Conservation (phyloP, 2,113 vertebrate species). For the Cromileptes altivelis region DNA sequence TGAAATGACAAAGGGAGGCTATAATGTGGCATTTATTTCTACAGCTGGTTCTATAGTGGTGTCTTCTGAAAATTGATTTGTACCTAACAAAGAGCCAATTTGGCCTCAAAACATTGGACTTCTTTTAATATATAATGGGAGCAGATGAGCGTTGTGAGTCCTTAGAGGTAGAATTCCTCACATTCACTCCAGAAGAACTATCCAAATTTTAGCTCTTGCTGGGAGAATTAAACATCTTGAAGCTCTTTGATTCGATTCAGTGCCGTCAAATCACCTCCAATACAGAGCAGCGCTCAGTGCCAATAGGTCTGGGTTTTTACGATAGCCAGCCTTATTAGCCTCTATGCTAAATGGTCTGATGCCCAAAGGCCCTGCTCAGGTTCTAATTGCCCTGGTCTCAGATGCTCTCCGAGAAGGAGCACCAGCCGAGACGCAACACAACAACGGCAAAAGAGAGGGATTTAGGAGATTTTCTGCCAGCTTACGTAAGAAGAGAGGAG, state of each 20-base stretch:
- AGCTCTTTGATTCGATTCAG: slow-evolving; percentile 49
- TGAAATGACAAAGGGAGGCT: neutral
- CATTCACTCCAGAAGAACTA: slow-evolving; percentile 2
- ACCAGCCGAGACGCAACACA: slow-evolving; percentile 85
- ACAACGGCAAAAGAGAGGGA: slow-evolving; percentile 81
- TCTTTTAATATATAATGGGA: neutral
- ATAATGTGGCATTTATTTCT: slow-evolving; percentile 1
- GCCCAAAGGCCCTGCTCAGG: slow-evolving; percentile 59
- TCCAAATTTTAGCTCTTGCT: slow-evolving; percentile 9
- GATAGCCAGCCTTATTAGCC: slow-evolving; percentile 66
- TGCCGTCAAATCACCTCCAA: slow-evolving; percentile 38
- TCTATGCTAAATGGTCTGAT: slow-evolving; percentile 75
- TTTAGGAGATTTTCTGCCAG: slow-evolving; percentile 82
- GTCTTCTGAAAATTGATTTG: neutral
- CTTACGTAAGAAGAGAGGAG: slow-evolving; percentile 76
- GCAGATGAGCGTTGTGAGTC: neutral
- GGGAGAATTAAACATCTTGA: slow-evolving; percentile 44
- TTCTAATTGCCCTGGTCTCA: slow-evolving; percentile 86
- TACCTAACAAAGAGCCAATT: neutral
- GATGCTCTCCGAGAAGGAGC: slow-evolving; percentile 80
- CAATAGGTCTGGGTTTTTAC: slow-evolving; percentile 1
- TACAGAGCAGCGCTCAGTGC: slow-evolving; percentile 8
- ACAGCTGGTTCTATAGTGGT: neutral
- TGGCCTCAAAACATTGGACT: neutral
- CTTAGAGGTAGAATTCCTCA: slow-evolving; percentile 6